These are phyloP conservation scores for Nemotelus nigrinus DNA, from an alignment of 2,888 invertebrate genomes.

Conservation along the genomic window DNA sequence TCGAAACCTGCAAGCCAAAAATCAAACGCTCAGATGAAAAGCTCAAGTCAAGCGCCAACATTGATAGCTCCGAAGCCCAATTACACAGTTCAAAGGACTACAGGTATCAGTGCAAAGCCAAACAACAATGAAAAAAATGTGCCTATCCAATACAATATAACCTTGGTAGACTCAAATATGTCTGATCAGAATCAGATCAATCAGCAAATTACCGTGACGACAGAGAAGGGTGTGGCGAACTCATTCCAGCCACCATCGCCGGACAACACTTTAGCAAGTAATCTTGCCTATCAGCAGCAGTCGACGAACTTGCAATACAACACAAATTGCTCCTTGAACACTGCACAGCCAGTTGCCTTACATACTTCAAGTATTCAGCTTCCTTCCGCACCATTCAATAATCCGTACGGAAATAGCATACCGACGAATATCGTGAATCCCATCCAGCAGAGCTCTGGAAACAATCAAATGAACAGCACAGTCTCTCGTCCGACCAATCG, in stretches of 20 bases:
- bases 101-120: not conserved
- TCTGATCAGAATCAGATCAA: constrained; percentile 48
- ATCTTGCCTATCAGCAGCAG: constrained; percentile 45
- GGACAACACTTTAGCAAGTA: not conserved
- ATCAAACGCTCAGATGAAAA: constrained; percentile 53
- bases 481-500: constrained; percentile 78
- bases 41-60: constrained; percentile 56
- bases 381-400: constrained; percentile 68
- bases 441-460: constrained; percentile 68
- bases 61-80: constrained; percentile 62
- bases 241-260: constrained; percentile 12
- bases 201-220: constrained; percentile 33
- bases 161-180: constrained; percentile 45
- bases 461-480: constrained; percentile 55
- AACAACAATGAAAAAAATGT: constrained; percentile 45
- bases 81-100: constrained; percentile 46
- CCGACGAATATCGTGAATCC: constrained; percentile 80
- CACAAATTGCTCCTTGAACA: constrained; percentile 39
- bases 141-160: constrained; percentile 40
- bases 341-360: constrained; percentile 42
- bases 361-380: constrained; percentile 67
- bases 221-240: constrained; percentile 32
- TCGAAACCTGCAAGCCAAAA: constrained; percentile 48
- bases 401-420: constrained; percentile 71
- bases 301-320: constrained; percentile 36